Conservation (phyloP, 2,113 vertebrate genomes). For the Camelus bactrianus region DNA sequence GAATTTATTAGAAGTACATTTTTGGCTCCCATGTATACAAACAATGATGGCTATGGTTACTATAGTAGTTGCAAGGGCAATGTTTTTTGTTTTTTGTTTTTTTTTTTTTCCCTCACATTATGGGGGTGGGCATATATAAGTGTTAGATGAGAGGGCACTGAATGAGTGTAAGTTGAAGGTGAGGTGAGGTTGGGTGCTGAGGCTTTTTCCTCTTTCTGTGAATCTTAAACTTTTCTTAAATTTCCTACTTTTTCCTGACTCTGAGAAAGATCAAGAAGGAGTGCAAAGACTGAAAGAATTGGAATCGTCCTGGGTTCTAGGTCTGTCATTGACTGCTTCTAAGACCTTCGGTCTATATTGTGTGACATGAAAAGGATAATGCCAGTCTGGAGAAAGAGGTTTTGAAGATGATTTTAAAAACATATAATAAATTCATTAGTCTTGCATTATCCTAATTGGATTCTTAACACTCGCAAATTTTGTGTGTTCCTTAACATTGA, state of each 20-base stretch:
- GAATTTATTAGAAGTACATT: neutral
- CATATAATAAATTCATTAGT: neutral
- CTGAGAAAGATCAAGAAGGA: neutral
- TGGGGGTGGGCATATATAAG: fast-evolving
- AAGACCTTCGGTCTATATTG: neutral
- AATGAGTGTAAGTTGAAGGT: neutral
- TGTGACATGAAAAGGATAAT: neutral
- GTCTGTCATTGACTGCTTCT: neutral
- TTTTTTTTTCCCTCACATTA: neutral
- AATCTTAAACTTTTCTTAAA: neutral
- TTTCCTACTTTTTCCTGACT: neutral
- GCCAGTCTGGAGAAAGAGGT: neutral
- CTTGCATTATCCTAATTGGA: neutral
- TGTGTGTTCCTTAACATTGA: neutral
- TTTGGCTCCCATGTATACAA: neutral
- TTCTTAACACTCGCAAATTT: neutral
- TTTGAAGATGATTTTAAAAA: neutral
- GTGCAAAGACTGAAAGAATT: neutral
- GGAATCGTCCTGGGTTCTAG: neutral
- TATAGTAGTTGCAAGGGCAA: neutral
- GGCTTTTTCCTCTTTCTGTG: neutral
- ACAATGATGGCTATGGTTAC: neutral
- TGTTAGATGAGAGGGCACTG: neutral
- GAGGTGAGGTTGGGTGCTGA: neutral
- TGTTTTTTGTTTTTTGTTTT: no score